phyloP scores from a whole-genome alignment of 2,113 vertebrate species.

The Chionodraco myersi region DNA sequence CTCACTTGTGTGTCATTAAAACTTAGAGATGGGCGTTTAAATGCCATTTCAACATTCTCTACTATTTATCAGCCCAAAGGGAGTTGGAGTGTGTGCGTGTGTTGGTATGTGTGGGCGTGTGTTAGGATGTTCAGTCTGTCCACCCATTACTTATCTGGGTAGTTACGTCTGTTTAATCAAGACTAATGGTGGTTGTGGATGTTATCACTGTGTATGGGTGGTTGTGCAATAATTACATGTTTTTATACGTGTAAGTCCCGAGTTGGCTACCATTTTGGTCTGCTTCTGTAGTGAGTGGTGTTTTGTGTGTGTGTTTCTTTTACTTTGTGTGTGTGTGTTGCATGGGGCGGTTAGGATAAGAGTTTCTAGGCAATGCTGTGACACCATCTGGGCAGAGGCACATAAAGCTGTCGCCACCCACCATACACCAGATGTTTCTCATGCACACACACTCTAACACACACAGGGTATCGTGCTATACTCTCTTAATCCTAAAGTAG shows the following conservation, averaged over 20 bases:
- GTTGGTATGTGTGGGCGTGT: slow-evolving; percentile 19
- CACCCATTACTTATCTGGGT: slow-evolving; percentile 73
- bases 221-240: slow-evolving; percentile 35
- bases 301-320: slow-evolving; percentile 40
- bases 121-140: slow-evolving; percentile 46
- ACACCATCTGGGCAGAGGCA: slow-evolving; percentile 86
- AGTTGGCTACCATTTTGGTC: slow-evolving; percentile 37
- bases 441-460: slow-evolving; percentile 63
- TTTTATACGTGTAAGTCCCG: slow-evolving; percentile 36
- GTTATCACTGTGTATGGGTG: slow-evolving; percentile 24
- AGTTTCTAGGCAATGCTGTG: slow-evolving; percentile 84
- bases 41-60: slow-evolving; percentile 61
- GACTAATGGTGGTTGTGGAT: slow-evolving; percentile 72
- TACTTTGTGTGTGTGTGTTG: slow-evolving; percentile 13
- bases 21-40: slow-evolving; percentile 73
- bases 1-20: slow-evolving; percentile 72
- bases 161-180: slow-evolving; percentile 77
- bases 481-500: slow-evolving; percentile 30
- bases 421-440: slow-evolving; percentile 85
- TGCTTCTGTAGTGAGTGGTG: slow-evolving; percentile 20
- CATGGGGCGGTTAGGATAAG: slow-evolving; percentile 80
- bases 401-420: slow-evolving; percentile 85
- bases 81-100: slow-evolving; percentile 25
- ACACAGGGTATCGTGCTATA: slow-evolving; percentile 49
- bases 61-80: slow-evolving; percentile 73